phyloP scores from a whole-genome alignment of 2,888 invertebrate genomes.

The Phlogophora meticulosa region DNA sequence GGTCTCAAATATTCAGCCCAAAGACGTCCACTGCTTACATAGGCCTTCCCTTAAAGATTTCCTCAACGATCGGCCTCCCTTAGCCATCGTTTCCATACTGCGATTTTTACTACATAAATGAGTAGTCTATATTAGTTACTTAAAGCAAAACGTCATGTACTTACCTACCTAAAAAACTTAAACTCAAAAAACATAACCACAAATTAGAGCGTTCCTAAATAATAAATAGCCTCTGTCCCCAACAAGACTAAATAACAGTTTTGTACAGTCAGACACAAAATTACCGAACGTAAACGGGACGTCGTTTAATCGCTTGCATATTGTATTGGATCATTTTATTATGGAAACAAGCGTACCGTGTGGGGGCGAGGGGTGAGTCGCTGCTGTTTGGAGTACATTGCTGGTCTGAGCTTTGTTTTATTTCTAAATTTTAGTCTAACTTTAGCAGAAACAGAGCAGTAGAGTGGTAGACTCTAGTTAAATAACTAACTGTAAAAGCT shows the following conservation, averaged over 20 bases:
- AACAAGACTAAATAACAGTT: constrained; percentile 81
- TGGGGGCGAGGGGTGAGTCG: constrained; percentile 12
- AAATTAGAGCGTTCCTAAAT: constrained; percentile 54
- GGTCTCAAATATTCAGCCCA: too few relatives aligned
- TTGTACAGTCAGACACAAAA: constrained; percentile 79
- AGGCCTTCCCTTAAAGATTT: too few relatives aligned
- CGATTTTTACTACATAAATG: too few relatives aligned
- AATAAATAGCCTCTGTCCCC: constrained; percentile 68
- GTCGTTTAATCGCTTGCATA: constrained; percentile 87
- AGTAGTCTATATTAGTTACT: not conserved
- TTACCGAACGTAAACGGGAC: constrained; percentile 81
- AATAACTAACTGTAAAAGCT: not conserved
- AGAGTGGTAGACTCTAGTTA: not conserved
- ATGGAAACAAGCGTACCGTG: constrained; percentile 68
- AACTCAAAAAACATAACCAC: constrained; percentile 35
- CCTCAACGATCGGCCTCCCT: too few relatives aligned
- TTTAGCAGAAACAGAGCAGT: not conserved
- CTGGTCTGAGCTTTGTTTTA: constrained; percentile 33
- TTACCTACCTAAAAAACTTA: constrained; percentile 5
- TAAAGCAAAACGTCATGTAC: not conserved
- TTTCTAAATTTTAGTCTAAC: not conserved
- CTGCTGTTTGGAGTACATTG: constrained; percentile 70
- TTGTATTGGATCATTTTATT: constrained; percentile 80
- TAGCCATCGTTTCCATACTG: too few relatives aligned
- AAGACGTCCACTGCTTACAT: too few relatives aligned